Percentiles rank a stretch among this genome's conserved stretches.
phyloP scores from a whole-genome alignment of 2,797 vertebrate genomes.

The Cryptoprocta ferox region DNA sequence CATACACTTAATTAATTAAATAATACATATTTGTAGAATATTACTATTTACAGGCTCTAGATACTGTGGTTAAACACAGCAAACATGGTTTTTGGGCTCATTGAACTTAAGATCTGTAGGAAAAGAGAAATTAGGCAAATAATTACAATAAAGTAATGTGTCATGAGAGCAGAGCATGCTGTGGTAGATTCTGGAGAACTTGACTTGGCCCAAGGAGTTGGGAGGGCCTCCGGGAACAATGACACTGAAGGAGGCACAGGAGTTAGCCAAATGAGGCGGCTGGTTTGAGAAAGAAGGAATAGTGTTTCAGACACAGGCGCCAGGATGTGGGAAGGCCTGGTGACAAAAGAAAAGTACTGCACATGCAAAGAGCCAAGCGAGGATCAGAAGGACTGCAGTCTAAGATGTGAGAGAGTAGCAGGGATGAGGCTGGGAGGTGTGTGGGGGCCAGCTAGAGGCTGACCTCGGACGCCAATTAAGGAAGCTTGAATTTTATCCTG shows the following conservation, averaged over 20 bases:
- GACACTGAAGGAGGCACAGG: neutral
- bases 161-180: neutral
- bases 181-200: accelerated
- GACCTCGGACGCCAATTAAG: neutral
- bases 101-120: neutral
- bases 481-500: neutral
- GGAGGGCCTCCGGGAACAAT: neutral
- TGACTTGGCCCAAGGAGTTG: neutral
- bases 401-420: accelerated
- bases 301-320: neutral
- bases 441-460: neutral
- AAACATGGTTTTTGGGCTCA: neutral
- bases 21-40: neutral
- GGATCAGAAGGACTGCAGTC: neutral
- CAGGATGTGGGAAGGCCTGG: neutral
- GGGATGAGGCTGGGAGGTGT: neutral
- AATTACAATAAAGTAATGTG: neutral
- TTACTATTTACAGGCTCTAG: neutral
- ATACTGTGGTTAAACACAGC: neutral
- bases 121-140: neutral
- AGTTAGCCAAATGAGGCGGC: neutral
- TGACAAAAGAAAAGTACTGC: neutral
- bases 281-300: neutral
- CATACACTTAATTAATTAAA: neutral
- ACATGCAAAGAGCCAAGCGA: neutral